Conservation (phyloP, 2,113 vertebrate species). For the Caracal caracal region DNA sequence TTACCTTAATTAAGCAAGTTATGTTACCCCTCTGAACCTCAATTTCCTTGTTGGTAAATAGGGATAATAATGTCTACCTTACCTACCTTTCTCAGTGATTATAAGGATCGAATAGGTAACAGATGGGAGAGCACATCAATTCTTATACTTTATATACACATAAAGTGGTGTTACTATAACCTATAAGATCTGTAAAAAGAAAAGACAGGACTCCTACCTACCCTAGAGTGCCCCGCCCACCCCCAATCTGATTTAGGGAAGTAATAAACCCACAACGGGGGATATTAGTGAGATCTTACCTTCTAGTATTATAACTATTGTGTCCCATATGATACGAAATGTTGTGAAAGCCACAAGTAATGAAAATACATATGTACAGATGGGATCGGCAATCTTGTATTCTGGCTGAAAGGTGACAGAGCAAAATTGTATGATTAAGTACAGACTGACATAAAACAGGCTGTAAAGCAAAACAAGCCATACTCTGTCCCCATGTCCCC, state of each 20-base stretch:
- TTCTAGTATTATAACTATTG: slow-evolving; percentile 94
- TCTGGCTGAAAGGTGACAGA: slow-evolving; percentile 90
- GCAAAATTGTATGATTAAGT: slow-evolving; percentile 34
- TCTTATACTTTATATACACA: neutral
- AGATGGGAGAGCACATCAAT: neutral
- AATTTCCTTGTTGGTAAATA: neutral
- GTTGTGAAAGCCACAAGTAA: slow-evolving; percentile 96
- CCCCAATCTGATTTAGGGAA: neutral
- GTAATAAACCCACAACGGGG: neutral
- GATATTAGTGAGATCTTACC: slow-evolving; percentile 86
- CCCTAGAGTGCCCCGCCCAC: neutral
- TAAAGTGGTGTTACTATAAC: neutral
- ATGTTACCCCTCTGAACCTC: neutral
- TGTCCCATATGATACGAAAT: slow-evolving; percentile 94
- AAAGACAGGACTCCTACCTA: neutral
- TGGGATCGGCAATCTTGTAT: slow-evolving; percentile 97
- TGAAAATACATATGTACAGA: slow-evolving; percentile 98
- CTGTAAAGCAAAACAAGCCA: neutral
- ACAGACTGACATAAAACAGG: neutral
- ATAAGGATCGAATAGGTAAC: neutral
- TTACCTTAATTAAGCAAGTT: neutral
- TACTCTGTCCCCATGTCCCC: neutral
- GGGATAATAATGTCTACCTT: neutral
- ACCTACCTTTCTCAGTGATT: neutral
- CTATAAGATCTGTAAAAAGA: neutral